Evolutionary conservation across 2,888 invertebrate species (phyloP).

Genomic region (Miltochrista miniata): DNA sequence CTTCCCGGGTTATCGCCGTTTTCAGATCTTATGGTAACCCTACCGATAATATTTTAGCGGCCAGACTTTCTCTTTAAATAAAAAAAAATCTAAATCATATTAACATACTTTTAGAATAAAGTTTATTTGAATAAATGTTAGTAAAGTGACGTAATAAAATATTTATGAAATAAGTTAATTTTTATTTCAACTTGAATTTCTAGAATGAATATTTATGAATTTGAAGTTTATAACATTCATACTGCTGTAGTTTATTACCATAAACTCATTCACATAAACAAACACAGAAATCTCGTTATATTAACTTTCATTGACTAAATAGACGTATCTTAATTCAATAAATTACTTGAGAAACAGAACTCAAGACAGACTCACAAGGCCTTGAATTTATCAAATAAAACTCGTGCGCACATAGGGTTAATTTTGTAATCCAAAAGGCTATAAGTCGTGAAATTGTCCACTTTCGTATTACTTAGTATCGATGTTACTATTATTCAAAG

Average conservation of each 20-base stretch:
- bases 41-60: slow-evolving; percentile 18
- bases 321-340: too few species aligned
- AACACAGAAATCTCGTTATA: too few species aligned
- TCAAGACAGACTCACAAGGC: too few species aligned
- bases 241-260: too few species aligned
- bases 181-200: neutral
- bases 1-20: slow-evolving; percentile 55
- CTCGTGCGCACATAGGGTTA: neutral
- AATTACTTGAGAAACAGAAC: too few species aligned
- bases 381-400: slow-evolving; percentile 11
- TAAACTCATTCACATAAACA: too few species aligned
- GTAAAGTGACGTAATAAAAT: neutral
- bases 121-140: neutral
- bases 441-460: too few species aligned
- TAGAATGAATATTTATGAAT: neutral
- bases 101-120: neutral
- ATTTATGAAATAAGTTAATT: neutral
- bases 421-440: too few species aligned
- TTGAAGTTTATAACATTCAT: neutral
- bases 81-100: neutral
- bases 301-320: too few species aligned
- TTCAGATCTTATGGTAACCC: slow-evolving; percentile 41
- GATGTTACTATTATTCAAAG: neutral
- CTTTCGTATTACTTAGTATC: too few species aligned
- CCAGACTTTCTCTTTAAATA: neutral